Base-by-base conservation (phyloP, 2,113 vertebrate species). In the Geococcyx californianus region DNA sequence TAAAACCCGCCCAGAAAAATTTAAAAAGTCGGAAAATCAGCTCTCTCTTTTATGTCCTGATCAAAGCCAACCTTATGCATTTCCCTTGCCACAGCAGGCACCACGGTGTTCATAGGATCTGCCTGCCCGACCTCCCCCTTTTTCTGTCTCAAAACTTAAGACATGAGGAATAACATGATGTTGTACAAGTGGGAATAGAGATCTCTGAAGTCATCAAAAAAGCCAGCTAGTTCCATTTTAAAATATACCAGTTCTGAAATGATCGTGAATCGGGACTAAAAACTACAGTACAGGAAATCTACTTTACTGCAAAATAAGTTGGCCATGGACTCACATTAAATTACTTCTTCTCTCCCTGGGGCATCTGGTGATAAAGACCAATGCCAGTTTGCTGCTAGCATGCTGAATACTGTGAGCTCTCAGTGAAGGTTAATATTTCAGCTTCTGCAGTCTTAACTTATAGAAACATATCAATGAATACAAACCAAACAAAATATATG, bases 291-390 rank as follows among this genome's bases (percentile, higher is more conserved):
- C 19, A 82, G 40, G n/a, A 95, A 79, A 86, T 87, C 76, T 82
- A 66, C 60, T 84, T 94, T 16, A 90, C 36, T 79, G 58, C 67
- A 84, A 89, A 97, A n/a, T 70, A 95, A 78, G 77, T 68, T 93
- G 62, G 74, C 73, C 38, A 20, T 40, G 28, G 69, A 84, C 25
- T 90, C 16, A 13, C 47, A 68, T 82, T 76, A 91, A 94, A 91
- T 87, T 84, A 76, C 33, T 73, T 58, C 49, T 79, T 67, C 40
- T 82, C 7, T 90, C 90, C 64, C 72, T 70, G 10, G 21, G 72
- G 75, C 38, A 76, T 34, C 33, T 63, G 75, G 18, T 67, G 85
- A 80, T 33, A 64, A 95, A 83, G 45, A 10, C 51, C 54, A 74
- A 47, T 36, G 75, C 38, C 60, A 87, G 28, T 15, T 59, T 88